Evolutionary conservation across 2,888 invertebrate species (phyloP), one percentile per base, ranked within the genome.

Genomic region (Cacoxenus indagator): DNA sequence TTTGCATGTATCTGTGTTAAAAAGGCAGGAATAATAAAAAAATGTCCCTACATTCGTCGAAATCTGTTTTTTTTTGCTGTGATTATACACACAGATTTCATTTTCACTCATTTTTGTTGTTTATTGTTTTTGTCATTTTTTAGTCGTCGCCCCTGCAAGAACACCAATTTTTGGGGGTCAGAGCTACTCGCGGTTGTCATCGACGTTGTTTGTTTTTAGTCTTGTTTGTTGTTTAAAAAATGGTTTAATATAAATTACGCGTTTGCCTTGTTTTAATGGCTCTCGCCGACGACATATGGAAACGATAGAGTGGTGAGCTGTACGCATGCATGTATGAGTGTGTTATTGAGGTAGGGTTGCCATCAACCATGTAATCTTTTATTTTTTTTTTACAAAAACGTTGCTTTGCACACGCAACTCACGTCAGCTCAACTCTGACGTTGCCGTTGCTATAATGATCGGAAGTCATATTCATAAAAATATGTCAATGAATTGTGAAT

Each of bases 61-160:
- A 81, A 81, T 81, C 83, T n/a, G n/a, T n/a, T 82, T 81, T 81
- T 81, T 81, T 82, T 81, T 80, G 82, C 80, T 82, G 82, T 80
- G 80, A 80, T 80, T 80, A 80, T 81, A 80, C 80, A 76, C 76
- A 65, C 57, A 37, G 64, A 55, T 73, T 68, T 51, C 43, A 37
- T 37, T 37, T 37, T 37, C 51, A 19, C 9, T 51, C 19, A 51
- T 17, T 19, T 22, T 51, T 51, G 51, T 51, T 51, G 9, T 22
- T 22, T 51, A 11, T 22, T 65, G 22, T n/a, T 65, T 64, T 59
- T 74, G 69, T 72, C 71, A 74, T 73, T 59, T 70, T 71, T 67
- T 24, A 24, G 26, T 54, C 64, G n/a, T 54, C 62, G 46, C 55
- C 22, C 54, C 61, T 43, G 51, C 67, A n/a, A n/a, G n/a, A 61